These are phyloP conservation scores for human DNA, from an alignment of 2,113 vertebrate species.

Conservation along the genomic window GRCh38 chr14:104569001-104569500, in stretches of 20 bases:
- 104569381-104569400: rapidly evolving
- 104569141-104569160: rapidly evolving
- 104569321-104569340: rapidly evolving
- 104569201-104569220: rapidly evolving
- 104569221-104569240: rapidly evolving
- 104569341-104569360: rapidly evolving
- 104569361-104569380: rapidly evolving
- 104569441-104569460: slow-evolving; percentile 39
- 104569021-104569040: background rate
- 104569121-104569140: background rate
- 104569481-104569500: slow-evolving; percentile 60
- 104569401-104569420: slow-evolving; percentile 21
- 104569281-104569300: background rate
- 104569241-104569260: background rate
- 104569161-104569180: rapidly evolving
- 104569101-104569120: rapidly evolving
- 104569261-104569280: rapidly evolving
- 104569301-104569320: rapidly evolving
- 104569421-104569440: slow-evolving; percentile 57
- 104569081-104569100: background rate
- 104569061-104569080: rapidly evolving
- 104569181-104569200: rapidly evolving
- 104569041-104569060: background rate
- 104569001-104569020: rapidly evolving
- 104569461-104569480: slow-evolving; percentile 63